Base-by-base conservation (phyloP, 2,797 vertebrate genomes). In the Hydrocynus forskahlii region DNA sequence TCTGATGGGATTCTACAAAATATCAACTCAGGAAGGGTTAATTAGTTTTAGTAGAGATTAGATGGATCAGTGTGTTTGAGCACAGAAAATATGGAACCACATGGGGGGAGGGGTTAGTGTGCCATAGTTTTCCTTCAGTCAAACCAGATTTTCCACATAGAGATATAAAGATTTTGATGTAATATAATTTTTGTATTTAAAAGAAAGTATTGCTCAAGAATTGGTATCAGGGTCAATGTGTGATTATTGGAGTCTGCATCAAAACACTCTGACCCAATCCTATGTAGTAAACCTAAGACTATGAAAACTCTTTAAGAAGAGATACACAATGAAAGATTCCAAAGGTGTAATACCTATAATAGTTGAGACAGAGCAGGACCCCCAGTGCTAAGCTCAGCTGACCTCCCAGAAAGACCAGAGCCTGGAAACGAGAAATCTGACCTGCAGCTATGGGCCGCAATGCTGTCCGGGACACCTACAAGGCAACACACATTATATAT, bases 291-390 rank as follows among this genome's bases (percentile, higher is more conserved):
- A 35, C 35, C 35, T 35, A 35, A 35, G 35, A 35, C 35, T 35
- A 35, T 35, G 35, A 35, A 2, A 35, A 35, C 35, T 35, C 2
- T 35, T 35, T 14, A 52, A n/a, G 50, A 16, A 16, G 23, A 71
- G 48, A 54, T 54, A 29, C 2, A 29, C 21, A 29, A 21, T 54
- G 5, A 25, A 52, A 70, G 4, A 48, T 74, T 25, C 2, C 25
- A 69, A 45, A 23, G 0, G 5, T 17, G 17, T 4, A 13, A 0
- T 89, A 98, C 97, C 98, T 99, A 88, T 99, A 99, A 87, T 96
- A 93, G 91, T 99, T 99, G 78, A 99, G 94, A 87, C 95, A 97
- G 54, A 98, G 92, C 40, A 99, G 95, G 76, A 99, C 87, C 19
- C 95, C 93, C 4, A 99, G 93, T 0, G 96, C 96, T 87, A 98